Evolutionary conservation across 2,113 vertebrate genomes (phyloP), one percentile per base, ranked within the genome.

Genomic region (Madoqua kirkii): DNA sequence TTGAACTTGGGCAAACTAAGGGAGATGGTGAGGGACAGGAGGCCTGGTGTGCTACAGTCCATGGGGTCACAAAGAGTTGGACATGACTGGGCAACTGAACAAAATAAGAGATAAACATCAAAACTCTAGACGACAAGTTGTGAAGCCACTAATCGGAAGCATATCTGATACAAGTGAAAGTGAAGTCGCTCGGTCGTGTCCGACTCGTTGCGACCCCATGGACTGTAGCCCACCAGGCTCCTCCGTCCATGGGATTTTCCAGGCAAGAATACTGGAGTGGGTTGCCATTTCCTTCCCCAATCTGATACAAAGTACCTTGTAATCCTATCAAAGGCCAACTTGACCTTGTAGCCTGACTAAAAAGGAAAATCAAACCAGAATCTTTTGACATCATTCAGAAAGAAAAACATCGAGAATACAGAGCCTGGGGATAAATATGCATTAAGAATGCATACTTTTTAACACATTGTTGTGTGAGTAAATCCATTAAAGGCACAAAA

Each of bases 341-440:
- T n/a, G 59, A 88, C 74, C 19, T 74, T 85, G 16, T 14, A 82
- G 59, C 57, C 81, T 96, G 54, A 97, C 96, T 90, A 94, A 59
- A 93, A 95, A 87, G 74, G 82, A 43, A 96, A 93, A 90, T 96
- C 82, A 93, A 21, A 91, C 6, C 7, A 1, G 14, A 94, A 82
- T 0, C 45, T 90, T 89, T 54, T 93, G 67, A 88, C 52, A 95
- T 78, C 83, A 40, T 48, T 89, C 54, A 87, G 15, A 36, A 94
- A 94, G 71, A 94, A 89, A 89, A 43, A 6, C 12, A 96, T 79
- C 19, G 7, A 90, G 36, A 55, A 76, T 15, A 60, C 6, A 64
- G 13, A 14, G 3, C 27, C 81, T 74, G 5, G 31, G 14, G 48
- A 25, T 79, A 81, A 96, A 87, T 27, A 92, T n/a, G 33, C n/a